Conservation (phyloP, 2,797 vertebrate species). For the Liparis tanakae region DNA sequence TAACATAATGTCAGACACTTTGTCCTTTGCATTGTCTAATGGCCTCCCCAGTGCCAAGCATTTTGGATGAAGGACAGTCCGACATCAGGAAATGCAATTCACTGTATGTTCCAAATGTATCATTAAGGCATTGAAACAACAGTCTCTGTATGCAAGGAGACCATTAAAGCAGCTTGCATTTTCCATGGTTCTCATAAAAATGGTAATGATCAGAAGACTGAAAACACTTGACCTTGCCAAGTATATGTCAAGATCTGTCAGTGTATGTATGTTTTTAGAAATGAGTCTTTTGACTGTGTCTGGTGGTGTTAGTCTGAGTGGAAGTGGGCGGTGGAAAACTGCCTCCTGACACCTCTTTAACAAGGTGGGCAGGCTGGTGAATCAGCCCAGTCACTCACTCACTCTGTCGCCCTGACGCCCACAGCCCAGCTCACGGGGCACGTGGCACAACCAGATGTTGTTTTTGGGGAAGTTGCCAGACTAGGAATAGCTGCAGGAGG, state of each 20-base stretch:
- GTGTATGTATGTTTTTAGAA: constrained; percentile 61
- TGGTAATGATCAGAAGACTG: constrained; percentile 80
- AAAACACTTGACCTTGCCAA: constrained; percentile 80
- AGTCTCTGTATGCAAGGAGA: constrained; percentile 67
- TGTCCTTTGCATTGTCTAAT: constrained; percentile 56
- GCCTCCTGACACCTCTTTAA: constrained; percentile 84
- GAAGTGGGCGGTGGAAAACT: constrained; percentile 82
- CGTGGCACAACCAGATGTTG: constrained; percentile 77
- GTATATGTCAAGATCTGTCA: constrained; percentile 79
- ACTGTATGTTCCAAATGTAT: constrained; percentile 68
- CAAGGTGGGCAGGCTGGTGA: constrained; percentile 79
- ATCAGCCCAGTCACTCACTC: constrained; percentile 76
- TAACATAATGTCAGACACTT: constrained; percentile 23
- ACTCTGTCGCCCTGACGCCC: constrained; percentile 68
- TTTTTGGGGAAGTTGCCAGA: constrained; percentile 77
- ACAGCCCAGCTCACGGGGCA: constrained; percentile 51
- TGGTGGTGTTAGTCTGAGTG: constrained; percentile 76
- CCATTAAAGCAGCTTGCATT: constrained; percentile 77
- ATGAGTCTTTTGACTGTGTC: constrained; percentile 74
- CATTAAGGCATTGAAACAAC: constrained; percentile 79
- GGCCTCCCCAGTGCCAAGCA: constrained; percentile 28
- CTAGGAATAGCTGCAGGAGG: constrained; percentile 66
- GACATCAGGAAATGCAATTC: constrained; percentile 56
- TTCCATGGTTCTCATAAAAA: constrained; percentile 82
- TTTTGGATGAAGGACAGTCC: constrained; percentile 44